These are phyloP conservation scores for Cyprinodon variegatus DNA, from an alignment of 2,113 vertebrate genomes.

Conservation along the genomic window DNA sequence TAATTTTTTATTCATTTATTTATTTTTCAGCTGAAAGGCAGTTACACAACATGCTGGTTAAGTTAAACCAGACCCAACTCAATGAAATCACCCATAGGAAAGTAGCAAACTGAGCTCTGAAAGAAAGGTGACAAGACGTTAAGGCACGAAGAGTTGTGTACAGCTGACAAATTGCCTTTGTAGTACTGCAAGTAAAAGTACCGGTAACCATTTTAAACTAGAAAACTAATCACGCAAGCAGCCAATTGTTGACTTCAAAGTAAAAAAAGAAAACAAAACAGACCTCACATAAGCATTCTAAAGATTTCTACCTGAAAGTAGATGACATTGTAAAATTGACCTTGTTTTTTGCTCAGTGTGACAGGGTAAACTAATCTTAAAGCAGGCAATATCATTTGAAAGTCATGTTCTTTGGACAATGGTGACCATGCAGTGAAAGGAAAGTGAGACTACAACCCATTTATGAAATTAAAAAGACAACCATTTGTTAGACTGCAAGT, in stretches of 20 bases:
- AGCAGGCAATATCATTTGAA: constrained; percentile 14
- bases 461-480: constrained; percentile 33
- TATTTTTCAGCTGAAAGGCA: constrained; percentile 55
- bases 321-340: neutral
- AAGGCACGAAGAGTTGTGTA: constrained; percentile 44
- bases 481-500: constrained; percentile 45
- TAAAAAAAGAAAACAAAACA: neutral
- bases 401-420: constrained; percentile 27
- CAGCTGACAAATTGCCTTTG: constrained; percentile 32
- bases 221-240: neutral
- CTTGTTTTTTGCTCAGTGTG: constrained; percentile 22
- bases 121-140: constrained; percentile 21
- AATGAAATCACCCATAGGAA: constrained; percentile 15
- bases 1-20: constrained; percentile 14
- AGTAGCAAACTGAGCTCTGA: constrained; percentile 3
- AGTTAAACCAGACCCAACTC: constrained; percentile 35
- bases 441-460: constrained; percentile 19
- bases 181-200: constrained; percentile 60
- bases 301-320: neutral
- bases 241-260: neutral
- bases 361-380: constrained; percentile 16
- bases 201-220: neutral
- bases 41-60: constrained; percentile 46
- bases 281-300: neutral
- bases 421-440: constrained; percentile 17